phyloP scores from a whole-genome alignment of 2,888 invertebrate genomes.

The Apamea anceps region DNA sequence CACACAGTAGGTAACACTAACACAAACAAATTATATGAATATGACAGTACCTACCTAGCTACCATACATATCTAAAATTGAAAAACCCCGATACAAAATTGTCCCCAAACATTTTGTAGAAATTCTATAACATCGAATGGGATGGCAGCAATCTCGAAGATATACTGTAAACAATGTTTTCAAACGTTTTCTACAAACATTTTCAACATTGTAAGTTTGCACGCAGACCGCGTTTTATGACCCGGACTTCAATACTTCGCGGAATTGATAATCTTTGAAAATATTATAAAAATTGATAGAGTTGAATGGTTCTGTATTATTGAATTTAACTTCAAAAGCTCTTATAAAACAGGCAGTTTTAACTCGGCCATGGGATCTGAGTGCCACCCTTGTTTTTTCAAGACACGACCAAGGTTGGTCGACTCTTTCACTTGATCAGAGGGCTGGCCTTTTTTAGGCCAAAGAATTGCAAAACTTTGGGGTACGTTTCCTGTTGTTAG shows the following conservation, averaged over 20 bases:
- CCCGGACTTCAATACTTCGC: conserved; percentile 50
- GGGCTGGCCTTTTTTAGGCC: not conserved
- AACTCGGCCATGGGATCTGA: not conserved
- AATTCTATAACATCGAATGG: conserved; percentile 63
- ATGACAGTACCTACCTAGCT: not conserved
- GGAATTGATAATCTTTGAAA: conserved; percentile 46
- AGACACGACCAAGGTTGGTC: not conserved
- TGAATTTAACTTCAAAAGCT: not conserved
- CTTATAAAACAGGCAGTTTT: not conserved
- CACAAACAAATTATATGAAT: conserved; percentile 6
- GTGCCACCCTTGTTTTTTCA: not conserved
- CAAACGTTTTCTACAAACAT: conserved; percentile 54
- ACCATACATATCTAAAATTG: conserved; percentile 34
- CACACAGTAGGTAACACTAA: not conserved
- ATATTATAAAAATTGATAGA: conserved; percentile 36
- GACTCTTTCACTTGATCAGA: not conserved
- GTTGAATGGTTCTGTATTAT: conserved; percentile 14
- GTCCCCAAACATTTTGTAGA: conserved; percentile 57
- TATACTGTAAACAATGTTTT: conserved; percentile 69
- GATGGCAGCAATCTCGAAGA: conserved; percentile 64
- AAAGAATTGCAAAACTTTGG: not conserved
- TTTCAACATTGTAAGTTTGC: conserved; percentile 63
- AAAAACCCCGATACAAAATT: conserved; percentile 42
- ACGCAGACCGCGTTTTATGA: conserved; percentile 65
- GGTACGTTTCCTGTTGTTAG: not conserved